Conservation (phyloP, 2,113 vertebrate genomes). For the Holacanthus passer region DNA sequence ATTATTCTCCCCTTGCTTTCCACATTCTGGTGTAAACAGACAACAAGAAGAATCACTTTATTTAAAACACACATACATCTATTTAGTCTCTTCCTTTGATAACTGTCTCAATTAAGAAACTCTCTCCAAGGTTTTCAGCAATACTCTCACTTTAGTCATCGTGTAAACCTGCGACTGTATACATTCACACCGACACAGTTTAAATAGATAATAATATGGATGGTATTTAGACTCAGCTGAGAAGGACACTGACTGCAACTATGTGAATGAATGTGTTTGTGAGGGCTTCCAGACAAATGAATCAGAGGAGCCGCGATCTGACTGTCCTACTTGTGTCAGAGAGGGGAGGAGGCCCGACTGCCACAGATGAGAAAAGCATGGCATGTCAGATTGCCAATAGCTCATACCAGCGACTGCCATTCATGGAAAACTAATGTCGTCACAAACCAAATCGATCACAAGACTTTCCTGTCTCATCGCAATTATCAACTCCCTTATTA, state of each 20-base stretch:
- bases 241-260: constrained; percentile 30
- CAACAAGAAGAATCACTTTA: constrained; percentile 55
- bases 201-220: constrained; percentile 3
- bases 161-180: constrained; percentile 31
- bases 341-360: constrained; percentile 32
- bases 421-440: constrained; percentile 66
- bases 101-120: constrained; percentile 30
- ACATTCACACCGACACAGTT: constrained; percentile 16
- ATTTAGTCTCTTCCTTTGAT: constrained; percentile 32
- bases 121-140: constrained; percentile 7
- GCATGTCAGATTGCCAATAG: constrained; percentile 61
- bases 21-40: constrained; percentile 70
- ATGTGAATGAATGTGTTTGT: constrained; percentile 37
- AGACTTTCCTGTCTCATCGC: constrained; percentile 56
- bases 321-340: constrained; percentile 68
- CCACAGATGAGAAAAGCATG: constrained; percentile 77
- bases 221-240: constrained; percentile 17
- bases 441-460: constrained; percentile 60
- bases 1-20: constrained; percentile 64
- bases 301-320: constrained; percentile 43
- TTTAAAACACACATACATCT: constrained; percentile 12
- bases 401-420: constrained; percentile 58
- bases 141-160: background rate
- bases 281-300: constrained; percentile 62
- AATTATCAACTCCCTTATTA: constrained; percentile 65